Percentiles rank a stretch among this genome's conserved stretches.
Evolutionary conservation across 2,888 invertebrate genomes (phyloP).

Genomic region (Erynnis tages): DNA sequence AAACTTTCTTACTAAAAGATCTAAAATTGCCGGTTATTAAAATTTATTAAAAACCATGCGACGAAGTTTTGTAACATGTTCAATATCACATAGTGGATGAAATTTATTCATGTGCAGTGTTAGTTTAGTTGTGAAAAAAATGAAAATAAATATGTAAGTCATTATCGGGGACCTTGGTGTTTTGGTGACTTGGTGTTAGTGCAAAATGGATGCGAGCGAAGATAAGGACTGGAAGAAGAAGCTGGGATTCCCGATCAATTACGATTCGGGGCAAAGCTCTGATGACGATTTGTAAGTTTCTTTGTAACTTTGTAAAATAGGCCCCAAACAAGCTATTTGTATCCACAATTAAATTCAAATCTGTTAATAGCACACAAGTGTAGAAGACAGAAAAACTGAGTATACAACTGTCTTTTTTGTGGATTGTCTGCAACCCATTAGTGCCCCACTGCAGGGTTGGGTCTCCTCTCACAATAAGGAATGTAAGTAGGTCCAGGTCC

Average conservation of each 20-base stretch:
- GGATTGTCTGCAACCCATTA: no score
- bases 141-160: conserved; percentile 7
- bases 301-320: neutral
- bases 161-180: conserved; percentile 11
- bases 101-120: neutral
- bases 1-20: neutral
- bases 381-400: no score
- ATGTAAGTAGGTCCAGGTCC: no score
- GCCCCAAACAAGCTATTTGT: no score
- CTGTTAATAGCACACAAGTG: no score
- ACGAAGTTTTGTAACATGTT: neutral
- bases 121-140: neutral
- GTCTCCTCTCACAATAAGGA: no score
- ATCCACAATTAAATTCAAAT: no score
- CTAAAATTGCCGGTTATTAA: conserved; percentile 1
- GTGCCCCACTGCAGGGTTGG: no score
- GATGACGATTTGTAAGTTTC: conserved; percentile 75
- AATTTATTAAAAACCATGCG: neutral
- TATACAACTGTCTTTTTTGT: no score
- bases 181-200: conserved; percentile 30
- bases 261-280: conserved; percentile 69
- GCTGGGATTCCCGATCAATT: conserved; percentile 75
- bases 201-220: conserved; percentile 58
- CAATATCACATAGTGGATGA: neutral
- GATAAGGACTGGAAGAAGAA: conserved; percentile 76